Evolutionary conservation across 2,113 vertebrate genomes (phyloP).

Genomic region (Lepisosteus oculatus): DNA sequence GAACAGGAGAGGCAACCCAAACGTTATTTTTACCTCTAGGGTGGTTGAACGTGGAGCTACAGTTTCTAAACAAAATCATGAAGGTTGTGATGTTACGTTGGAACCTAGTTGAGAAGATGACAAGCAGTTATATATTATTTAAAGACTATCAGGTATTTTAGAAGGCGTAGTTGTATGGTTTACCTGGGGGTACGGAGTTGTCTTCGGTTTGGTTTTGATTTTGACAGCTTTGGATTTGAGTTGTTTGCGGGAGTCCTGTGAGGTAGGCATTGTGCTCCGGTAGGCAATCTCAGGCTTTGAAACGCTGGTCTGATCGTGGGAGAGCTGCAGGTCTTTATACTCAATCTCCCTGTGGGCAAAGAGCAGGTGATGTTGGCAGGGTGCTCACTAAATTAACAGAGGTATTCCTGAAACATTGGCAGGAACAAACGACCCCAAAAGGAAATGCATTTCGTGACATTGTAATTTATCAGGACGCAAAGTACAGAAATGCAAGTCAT

Average conservation of each 20-base stretch:
- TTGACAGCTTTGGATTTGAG: conserved; percentile 75
- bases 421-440: too few species aligned
- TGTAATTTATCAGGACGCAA: too few species aligned
- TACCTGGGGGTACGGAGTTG: conserved; percentile 83
- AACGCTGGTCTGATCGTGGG: conserved; percentile 77
- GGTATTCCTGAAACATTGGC: too few species aligned
- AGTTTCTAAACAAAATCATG: not conserved
- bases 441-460: too few species aligned
- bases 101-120: too few species aligned
- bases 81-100: not conserved
- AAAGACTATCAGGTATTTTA: too few species aligned
- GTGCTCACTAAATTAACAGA: not conserved
- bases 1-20: conserved; percentile 16
- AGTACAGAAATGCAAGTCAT: too few species aligned
- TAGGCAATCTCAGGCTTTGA: conserved; percentile 70
- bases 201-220: conserved; percentile 77
- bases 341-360: conserved; percentile 76
- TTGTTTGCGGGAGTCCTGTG: conserved; percentile 79
- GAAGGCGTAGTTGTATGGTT: not conserved
- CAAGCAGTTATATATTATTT: too few species aligned
- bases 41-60: not conserved
- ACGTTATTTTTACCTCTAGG: not conserved
- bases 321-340: conserved; percentile 83
- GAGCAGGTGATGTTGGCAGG: not conserved
- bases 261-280: conserved; percentile 68